Evolutionary conservation across 2,113 vertebrate species (phyloP).

Genomic region (Misgurnus mizolepis): DNA sequence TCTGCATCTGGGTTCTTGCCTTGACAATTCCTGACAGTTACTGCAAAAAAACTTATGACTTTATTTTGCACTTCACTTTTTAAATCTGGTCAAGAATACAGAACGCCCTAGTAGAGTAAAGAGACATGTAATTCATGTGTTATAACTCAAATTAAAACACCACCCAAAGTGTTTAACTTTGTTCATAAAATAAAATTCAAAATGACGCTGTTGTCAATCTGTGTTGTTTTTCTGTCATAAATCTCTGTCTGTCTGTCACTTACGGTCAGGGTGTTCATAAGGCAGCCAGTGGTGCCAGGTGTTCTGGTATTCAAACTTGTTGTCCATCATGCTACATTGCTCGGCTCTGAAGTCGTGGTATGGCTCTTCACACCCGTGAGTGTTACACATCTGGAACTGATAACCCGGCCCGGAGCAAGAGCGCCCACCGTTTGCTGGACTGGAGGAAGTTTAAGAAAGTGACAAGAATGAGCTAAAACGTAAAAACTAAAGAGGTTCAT

Average conservation of each 20-base stretch:
- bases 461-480: too few species aligned
- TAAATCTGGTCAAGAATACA: too few species aligned
- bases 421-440: constrained; percentile 90
- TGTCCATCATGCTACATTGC: constrained; percentile 87
- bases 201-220: background rate
- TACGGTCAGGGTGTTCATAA: constrained; percentile 90
- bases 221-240: too few species aligned
- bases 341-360: constrained; percentile 88
- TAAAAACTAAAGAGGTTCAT: background rate
- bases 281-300: constrained; percentile 93
- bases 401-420: constrained; percentile 84
- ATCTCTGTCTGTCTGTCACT: constrained; percentile 59
- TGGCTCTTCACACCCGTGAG: constrained; percentile 83
- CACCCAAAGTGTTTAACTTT: too few species aligned
- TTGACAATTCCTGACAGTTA: too few species aligned
- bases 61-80: too few species aligned
- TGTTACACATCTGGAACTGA: constrained; percentile 93
- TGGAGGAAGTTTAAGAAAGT: constrained; percentile 51
- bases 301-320: constrained; percentile 84
- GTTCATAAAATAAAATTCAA: too few species aligned
- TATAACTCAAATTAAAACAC: too few species aligned
- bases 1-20: too few species aligned
- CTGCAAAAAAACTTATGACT: too few species aligned
- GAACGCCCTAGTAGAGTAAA: too few species aligned
- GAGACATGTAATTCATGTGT: too few species aligned